Conservation (phyloP, 2,797 vertebrate genomes). For the Odontamblyopus lacepedii region DNA sequence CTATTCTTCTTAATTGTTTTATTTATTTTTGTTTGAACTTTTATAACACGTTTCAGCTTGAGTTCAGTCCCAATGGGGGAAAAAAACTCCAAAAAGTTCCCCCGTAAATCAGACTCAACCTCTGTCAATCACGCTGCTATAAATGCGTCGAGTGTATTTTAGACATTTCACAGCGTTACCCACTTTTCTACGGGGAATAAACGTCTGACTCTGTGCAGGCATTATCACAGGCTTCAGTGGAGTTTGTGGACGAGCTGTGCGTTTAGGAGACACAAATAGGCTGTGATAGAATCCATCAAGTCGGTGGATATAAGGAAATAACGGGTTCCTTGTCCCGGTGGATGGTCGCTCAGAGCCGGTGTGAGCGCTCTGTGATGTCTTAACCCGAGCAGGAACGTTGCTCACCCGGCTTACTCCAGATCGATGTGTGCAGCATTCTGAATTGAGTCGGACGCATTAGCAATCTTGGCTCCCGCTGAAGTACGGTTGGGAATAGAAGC, state of each 20-base stretch:
- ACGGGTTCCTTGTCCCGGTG: conserved; percentile 8
- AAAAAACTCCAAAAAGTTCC: conserved; percentile 13
- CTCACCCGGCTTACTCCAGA: too few relatives aligned
- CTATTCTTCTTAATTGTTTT: background rate
- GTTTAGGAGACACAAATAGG: conserved; percentile 24
- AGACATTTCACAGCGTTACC: conserved; percentile 17
- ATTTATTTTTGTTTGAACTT: background rate
- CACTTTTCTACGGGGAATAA: conserved; percentile 25
- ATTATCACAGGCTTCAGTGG: conserved; percentile 22
- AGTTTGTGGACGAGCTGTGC: conserved; percentile 7
- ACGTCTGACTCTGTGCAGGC: conserved; percentile 25
- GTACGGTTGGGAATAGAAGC: too few relatives aligned
- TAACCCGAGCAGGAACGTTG: background rate
- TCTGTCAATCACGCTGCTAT: conserved; percentile 21
- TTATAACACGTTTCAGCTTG: conserved; percentile 2
- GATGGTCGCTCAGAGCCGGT: conserved; percentile 17
- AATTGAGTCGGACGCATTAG: too few relatives aligned
- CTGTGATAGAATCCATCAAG: conserved; percentile 21
- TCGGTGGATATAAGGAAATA: conserved; percentile 16
- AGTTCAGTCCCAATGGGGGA: conserved; percentile 15
- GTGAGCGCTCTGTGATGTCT: conserved; percentile 23
- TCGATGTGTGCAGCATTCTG: too few relatives aligned
- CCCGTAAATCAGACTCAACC: conserved; percentile 24
- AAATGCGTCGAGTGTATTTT: conserved; percentile 2
- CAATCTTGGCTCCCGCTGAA: too few relatives aligned